Conservation (phyloP, 2,888 invertebrate genomes). For the Tachina lurida region DNA sequence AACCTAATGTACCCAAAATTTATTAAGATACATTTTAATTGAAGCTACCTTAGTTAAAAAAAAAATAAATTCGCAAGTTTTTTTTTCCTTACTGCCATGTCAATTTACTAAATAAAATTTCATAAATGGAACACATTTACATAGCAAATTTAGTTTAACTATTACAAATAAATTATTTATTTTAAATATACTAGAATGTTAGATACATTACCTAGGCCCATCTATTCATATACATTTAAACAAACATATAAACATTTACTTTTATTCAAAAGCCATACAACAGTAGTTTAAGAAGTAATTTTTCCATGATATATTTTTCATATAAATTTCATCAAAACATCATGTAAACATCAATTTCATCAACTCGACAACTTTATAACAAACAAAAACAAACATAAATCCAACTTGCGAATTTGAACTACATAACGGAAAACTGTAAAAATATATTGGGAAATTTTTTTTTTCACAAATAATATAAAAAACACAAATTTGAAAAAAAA, state of each 20-base stretch:
- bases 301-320: conserved; percentile 56
- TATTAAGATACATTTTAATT: no score
- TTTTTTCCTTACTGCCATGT: not conserved
- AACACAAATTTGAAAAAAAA: not conserved
- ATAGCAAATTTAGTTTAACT: not conserved
- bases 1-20: no score
- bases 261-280: not conserved
- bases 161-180: not conserved
- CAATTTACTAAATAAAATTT: not conserved
- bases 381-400: conserved; percentile 50
- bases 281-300: conserved; percentile 47
- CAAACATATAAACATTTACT: not conserved
- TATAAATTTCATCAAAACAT: conserved; percentile 56
- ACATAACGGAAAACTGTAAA: conserved; percentile 34
- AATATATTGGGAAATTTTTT: conserved; percentile 48
- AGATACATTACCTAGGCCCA: not conserved
- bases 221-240: not conserved
- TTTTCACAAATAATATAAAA: conserved; percentile 38
- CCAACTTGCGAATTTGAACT: conserved; percentile 28
- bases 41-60: no score
- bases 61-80: no score
- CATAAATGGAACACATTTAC: not conserved
- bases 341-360: conserved; percentile 61
- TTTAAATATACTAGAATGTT: not conserved
- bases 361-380: conserved; percentile 56